Conservation (phyloP, 2,888 invertebrate genomes). For the Microchrysa polita region DNA sequence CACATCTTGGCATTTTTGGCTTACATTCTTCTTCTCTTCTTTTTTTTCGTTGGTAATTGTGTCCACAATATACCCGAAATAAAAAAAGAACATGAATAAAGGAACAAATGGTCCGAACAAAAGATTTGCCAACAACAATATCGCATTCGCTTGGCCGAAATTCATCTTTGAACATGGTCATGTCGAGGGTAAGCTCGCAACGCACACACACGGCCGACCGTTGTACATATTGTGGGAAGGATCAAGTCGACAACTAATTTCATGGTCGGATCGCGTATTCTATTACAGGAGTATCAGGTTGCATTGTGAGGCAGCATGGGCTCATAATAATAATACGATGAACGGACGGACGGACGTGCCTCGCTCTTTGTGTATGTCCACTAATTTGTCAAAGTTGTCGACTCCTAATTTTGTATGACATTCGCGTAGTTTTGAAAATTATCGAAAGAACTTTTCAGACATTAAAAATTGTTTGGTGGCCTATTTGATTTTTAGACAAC, state of each 20-base stretch:
- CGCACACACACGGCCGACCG: neutral
- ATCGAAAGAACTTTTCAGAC: neutral
- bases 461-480: too few species aligned
- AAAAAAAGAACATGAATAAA: too few species aligned
- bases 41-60: too few species aligned
- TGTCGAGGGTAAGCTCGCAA: constrained; percentile 23
- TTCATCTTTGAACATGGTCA: constrained; percentile 27
- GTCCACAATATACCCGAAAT: neutral
- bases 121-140: constrained; percentile 22
- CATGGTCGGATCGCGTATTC: constrained; percentile 52
- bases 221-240: constrained; percentile 37
- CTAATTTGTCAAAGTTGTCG: constrained; percentile 53
- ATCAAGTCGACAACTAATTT: constrained; percentile 40
- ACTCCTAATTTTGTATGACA: constrained; percentile 53
- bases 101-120: neutral
- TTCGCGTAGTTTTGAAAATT: constrained; percentile 39
- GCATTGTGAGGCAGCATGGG: too few species aligned
- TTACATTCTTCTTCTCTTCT: neutral
- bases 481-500: too few species aligned
- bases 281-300: constrained; percentile 54
- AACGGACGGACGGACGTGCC: neutral
- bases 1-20: neutral
- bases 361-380: constrained; percentile 27
- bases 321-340: neutral
- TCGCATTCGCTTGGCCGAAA: constrained; percentile 6